phyloP scores from a whole-genome alignment of 2,797 vertebrate genomes.

The Silurus lanzhouensis region DNA sequence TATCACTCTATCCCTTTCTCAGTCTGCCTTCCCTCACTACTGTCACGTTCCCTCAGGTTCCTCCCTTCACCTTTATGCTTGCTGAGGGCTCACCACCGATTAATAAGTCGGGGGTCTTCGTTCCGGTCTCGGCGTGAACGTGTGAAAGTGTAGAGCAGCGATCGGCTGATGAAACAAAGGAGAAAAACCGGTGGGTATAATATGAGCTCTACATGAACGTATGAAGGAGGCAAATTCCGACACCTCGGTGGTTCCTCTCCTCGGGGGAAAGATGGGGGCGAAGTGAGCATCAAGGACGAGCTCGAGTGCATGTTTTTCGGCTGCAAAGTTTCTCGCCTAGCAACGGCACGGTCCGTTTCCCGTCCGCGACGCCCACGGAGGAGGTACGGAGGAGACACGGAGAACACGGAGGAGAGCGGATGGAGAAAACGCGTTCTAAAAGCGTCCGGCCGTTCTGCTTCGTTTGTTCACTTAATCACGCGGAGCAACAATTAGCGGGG shows the following conservation, averaged over 20 bases:
- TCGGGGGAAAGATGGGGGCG: background rate
- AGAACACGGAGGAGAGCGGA: too few relatives aligned
- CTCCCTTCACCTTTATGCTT: background rate
- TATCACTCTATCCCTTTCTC: too few relatives aligned
- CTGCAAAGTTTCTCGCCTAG: slow-evolving; percentile 6
- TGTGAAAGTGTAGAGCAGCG: background rate
- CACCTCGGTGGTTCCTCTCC: background rate
- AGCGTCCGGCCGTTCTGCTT: background rate
- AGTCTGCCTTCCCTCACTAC: background rate
- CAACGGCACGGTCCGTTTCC: background rate
- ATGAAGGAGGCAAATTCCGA: slow-evolving; percentile 40
- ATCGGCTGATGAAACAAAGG: background rate
- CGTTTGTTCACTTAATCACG: background rate
- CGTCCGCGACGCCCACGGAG: background rate
- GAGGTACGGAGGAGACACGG: background rate
- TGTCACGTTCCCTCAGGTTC: background rate
- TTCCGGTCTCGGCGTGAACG: too few relatives aligned
- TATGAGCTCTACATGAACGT: slow-evolving; percentile 51
- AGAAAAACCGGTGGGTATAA: slow-evolving; percentile 19
- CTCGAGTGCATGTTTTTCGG: background rate
- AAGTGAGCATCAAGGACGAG: slow-evolving; percentile 20
- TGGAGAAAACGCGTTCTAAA: too few relatives aligned
- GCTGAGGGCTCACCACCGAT: background rate
- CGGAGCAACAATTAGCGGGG: background rate
- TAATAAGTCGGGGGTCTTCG: too few relatives aligned